phyloP scores from a whole-genome alignment of 2,797 vertebrate species.

The Antrozous pallidus region DNA sequence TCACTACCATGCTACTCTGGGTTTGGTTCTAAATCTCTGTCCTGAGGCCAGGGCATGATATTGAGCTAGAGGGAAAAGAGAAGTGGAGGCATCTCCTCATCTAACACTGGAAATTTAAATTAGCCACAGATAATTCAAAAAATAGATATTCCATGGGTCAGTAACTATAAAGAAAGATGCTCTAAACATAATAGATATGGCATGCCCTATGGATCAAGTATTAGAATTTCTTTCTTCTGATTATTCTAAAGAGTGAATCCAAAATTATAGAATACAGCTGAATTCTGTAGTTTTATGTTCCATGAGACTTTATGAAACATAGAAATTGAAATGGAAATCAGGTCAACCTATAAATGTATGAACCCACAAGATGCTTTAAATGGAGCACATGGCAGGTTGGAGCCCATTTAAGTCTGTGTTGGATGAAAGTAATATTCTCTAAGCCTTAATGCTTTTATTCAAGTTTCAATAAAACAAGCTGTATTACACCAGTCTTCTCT shows the following conservation, averaged over 20 bases:
- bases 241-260: not conserved
- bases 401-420: conserved; percentile 7
- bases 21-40: not conserved
- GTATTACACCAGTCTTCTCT: not conserved
- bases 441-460: not conserved
- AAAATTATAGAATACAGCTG: not conserved
- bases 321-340: conserved; percentile 53
- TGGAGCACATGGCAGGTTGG: not conserved
- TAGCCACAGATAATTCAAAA: not conserved
- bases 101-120: not conserved
- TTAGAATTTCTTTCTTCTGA: not conserved
- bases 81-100: not conserved
- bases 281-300: not conserved
- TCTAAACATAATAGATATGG: not conserved
- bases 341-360: not conserved
- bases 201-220: not conserved
- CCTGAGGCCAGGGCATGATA: not conserved
- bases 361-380: not conserved
- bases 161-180: not conserved
- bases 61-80: accelerated
- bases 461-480: not conserved
- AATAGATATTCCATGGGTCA: not conserved
- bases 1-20: not conserved
- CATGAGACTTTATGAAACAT: not conserved
- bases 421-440: conserved; percentile 7